Evolutionary conservation across 1,140 invertebrate species (phyloP), one percentile per base, ranked within the genome.

Genomic region (Macrotrachela quadricornifera): DNA sequence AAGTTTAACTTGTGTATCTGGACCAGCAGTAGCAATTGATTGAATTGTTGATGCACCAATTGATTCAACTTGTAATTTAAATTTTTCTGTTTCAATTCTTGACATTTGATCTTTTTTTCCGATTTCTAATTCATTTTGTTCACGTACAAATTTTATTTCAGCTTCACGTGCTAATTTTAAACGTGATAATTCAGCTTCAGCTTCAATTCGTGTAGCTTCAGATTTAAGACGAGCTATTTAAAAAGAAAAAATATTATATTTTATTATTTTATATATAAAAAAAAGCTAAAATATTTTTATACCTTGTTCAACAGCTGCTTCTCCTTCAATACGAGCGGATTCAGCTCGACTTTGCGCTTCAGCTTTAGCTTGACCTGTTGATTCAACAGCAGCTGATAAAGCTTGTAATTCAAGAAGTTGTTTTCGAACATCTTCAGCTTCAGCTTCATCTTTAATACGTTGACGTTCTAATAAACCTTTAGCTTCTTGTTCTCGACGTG

Each of bases 321-420:
- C 58, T 51, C 61, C 59, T 49, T 65, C 64, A 41, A 67, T 67
- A 6, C 63, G 46, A 12, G 59, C 59, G 49, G 57, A 59, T 56
- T 64, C 64, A 14, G 63, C 62, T 50, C 61, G 56, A 39, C 63
- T 63, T 41, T 66, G 61, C 13, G 65, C 63, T 57, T 66, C 65
- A 14, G 65, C 64, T 18, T 59, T 64, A 11, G 65, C 63, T 44
- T 67, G 65, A n/a, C 65, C 65, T 14, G 61, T 59, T 16, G 61
- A 62, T 42, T 64, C 62, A 0, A 65, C 60, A 17, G 63, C 62
- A 11, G 61, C 59, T 9, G 63, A 57, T 18, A 61, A 46, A 13
- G 62, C 61, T 13, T 59, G 56, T 15, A 66, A 54, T 40, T 64
- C 59, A 43, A 63, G 56, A 49, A 66, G 46, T 51, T 60, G 59